phyloP scores from a whole-genome alignment of 1,140 invertebrate species.

The Drosophila sechellia region DNA sequence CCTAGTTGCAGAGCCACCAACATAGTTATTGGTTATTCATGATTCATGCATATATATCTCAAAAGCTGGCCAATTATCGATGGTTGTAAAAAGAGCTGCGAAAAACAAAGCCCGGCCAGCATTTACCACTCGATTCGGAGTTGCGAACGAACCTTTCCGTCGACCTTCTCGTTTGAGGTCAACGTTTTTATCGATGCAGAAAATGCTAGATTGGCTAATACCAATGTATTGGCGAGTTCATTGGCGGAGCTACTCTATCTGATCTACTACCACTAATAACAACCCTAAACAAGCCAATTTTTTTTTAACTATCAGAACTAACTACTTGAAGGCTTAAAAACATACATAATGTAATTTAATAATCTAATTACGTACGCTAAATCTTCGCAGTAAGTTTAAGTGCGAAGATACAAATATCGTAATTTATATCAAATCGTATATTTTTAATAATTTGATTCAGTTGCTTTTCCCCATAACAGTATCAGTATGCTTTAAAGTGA shows the following conservation, averaged over 20 bases:
- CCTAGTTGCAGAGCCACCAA: neutral
- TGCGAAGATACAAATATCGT: too few relatives aligned
- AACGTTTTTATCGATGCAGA: slow-evolving; percentile 73
- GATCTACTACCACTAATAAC: neutral
- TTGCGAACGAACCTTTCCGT: slow-evolving; percentile 40
- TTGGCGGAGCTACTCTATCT: neutral
- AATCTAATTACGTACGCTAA: too few relatives aligned
- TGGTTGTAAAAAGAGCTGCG: slow-evolving; percentile 24
- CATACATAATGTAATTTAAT: too few relatives aligned
- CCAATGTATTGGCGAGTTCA: neutral
- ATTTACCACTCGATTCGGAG: slow-evolving; percentile 37
- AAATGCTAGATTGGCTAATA: slow-evolving; percentile 30
- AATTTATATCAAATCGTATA: too few relatives aligned
- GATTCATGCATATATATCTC: slow-evolving; percentile 40
- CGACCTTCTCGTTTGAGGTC: slow-evolving; percentile 73
- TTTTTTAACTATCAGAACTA: neutral
- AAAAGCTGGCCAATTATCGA: slow-evolving; percentile 14
- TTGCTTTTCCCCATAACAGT: too few relatives aligned
- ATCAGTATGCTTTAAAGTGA: too few relatives aligned
- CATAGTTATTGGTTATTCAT: slow-evolving; percentile 28
- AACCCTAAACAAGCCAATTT: too few relatives aligned
- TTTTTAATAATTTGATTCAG: too few relatives aligned
- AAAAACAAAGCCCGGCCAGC: slow-evolving; percentile 13
- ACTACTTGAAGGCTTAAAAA: too few relatives aligned
- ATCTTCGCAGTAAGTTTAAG: too few relatives aligned